Conservation (phyloP, 1,140 invertebrate species). For the Linepithema humile region DNA sequence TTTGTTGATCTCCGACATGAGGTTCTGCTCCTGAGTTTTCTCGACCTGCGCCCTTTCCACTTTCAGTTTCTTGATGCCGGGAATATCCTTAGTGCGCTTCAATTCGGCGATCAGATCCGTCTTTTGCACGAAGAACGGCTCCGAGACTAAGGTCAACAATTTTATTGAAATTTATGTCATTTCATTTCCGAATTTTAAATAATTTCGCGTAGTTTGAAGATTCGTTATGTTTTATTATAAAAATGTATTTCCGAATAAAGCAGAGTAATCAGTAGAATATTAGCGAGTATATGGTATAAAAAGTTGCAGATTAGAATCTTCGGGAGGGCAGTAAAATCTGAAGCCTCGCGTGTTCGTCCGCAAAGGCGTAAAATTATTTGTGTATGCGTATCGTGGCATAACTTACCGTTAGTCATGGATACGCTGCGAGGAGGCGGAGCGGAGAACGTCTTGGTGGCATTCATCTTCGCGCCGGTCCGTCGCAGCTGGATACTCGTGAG, state of each 20-base stretch:
- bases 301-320: neutral
- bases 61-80: slow-evolving; percentile 95
- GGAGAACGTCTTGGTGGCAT: slow-evolving; percentile 91
- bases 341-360: neutral
- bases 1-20: slow-evolving; percentile 92
- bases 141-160: slow-evolving; percentile 83
- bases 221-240: neutral
- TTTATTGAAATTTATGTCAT: neutral
- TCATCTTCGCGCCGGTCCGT: slow-evolving; percentile 89
- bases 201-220: neutral
- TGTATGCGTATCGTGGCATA: slow-evolving; percentile 22
- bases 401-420: slow-evolving; percentile 85
- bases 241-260: neutral
- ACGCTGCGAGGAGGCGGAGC: slow-evolving; percentile 89
- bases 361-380: slow-evolving; percentile 28
- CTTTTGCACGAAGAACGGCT: slow-evolving; percentile 90
- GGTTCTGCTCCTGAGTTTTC: slow-evolving; percentile 91
- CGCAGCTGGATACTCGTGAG: slow-evolving; percentile 92
- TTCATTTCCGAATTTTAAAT: neutral
- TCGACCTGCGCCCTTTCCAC: slow-evolving; percentile 93
- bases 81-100: slow-evolving; percentile 95
- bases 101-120: slow-evolving; percentile 95
- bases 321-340: neutral
- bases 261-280: no score
- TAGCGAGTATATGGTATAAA: no score